These are phyloP conservation scores for Erithacus rubecula DNA, from an alignment of 2,797 vertebrate genomes.

Conservation along the genomic window DNA sequence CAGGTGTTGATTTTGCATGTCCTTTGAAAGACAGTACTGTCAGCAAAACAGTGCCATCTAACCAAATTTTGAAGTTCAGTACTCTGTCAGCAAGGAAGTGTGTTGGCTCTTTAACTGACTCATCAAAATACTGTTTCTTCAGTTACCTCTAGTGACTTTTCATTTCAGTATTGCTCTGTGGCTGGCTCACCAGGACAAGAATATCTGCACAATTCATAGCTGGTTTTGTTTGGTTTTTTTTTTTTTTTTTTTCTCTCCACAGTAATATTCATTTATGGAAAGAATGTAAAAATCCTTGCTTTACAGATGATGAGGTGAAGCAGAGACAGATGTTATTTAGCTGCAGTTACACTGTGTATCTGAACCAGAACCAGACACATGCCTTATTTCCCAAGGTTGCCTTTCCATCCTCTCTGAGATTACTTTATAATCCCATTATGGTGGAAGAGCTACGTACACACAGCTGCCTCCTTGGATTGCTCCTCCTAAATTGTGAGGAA, in stretches of 20 bases:
- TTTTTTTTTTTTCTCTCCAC: not conserved
- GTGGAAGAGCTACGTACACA: not conserved
- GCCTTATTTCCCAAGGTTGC: conserved; percentile 32
- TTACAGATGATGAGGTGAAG: conserved; percentile 47
- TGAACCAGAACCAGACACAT: conserved; percentile 11
- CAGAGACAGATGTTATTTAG: not conserved
- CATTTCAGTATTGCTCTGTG: not conserved
- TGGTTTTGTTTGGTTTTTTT: no score
- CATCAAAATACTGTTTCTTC: conserved; percentile 20
- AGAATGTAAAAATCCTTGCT: not conserved
- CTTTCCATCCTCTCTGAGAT: not conserved
- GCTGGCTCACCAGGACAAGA: not conserved
- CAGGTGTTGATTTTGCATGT: conserved; percentile 54
- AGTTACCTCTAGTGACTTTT: conserved; percentile 41
- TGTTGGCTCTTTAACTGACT: conserved; percentile 31
- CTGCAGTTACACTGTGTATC: not conserved
- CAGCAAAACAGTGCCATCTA: conserved; percentile 57
- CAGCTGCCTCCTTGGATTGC: not conserved
- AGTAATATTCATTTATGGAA: conserved; percentile 24
- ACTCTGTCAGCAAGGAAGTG: conserved; percentile 50
- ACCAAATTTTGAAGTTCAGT: conserved; percentile 53
- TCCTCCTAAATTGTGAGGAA: not conserved
- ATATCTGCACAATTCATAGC: not conserved
- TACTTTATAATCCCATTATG: conserved; percentile 21
- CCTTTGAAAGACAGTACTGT: conserved; percentile 56